A percentile compares a stretch with the other conserved stretches of the same genome.
Conservation (phyloP, 2,797 vertebrate genomes). For the Hippopotamyrus pictus region DNA sequence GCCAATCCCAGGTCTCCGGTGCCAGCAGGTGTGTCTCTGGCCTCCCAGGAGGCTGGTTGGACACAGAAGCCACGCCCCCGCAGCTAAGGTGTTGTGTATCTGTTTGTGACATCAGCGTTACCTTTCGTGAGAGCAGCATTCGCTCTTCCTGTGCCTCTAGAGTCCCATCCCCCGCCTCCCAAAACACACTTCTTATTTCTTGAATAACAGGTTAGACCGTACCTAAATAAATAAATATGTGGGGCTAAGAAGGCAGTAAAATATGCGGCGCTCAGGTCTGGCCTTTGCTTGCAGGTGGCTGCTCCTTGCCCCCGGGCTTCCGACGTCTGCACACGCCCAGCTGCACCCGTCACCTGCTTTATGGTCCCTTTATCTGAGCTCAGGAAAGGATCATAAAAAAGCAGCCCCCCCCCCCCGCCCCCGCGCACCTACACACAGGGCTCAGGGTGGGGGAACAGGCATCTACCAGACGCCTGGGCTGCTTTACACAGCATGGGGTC, state of each 20-base stretch:
- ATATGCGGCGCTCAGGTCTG: background rate
- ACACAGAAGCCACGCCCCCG: constrained; percentile 7
- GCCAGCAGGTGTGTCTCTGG: constrained; percentile 69
- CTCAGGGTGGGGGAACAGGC: background rate
- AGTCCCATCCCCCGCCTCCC: constrained; percentile 23
- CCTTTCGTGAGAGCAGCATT: constrained; percentile 34
- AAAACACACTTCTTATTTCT: constrained; percentile 14
- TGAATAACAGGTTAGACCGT: constrained; percentile 8
- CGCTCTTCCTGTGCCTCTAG: background rate
- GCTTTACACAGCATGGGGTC: background rate
- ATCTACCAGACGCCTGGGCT: background rate
- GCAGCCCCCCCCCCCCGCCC: background rate
- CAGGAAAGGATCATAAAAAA: background rate
- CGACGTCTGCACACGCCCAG: constrained; percentile 13
- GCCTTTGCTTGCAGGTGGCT: background rate
- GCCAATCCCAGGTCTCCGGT: constrained; percentile 58
- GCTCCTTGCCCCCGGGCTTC: constrained; percentile 7
- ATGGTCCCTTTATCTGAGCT: background rate
- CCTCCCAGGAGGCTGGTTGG: constrained; percentile 52
- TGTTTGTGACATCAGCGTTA: constrained; percentile 36
- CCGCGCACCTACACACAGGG: background rate
- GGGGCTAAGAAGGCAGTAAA: constrained; percentile 16
- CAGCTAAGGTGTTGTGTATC: constrained; percentile 1
- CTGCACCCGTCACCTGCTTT: background rate
- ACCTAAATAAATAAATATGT: constrained; percentile 21